Base-by-base conservation (phyloP, 2,888 invertebrate genomes). In the Scaptomyza parva region DNA sequence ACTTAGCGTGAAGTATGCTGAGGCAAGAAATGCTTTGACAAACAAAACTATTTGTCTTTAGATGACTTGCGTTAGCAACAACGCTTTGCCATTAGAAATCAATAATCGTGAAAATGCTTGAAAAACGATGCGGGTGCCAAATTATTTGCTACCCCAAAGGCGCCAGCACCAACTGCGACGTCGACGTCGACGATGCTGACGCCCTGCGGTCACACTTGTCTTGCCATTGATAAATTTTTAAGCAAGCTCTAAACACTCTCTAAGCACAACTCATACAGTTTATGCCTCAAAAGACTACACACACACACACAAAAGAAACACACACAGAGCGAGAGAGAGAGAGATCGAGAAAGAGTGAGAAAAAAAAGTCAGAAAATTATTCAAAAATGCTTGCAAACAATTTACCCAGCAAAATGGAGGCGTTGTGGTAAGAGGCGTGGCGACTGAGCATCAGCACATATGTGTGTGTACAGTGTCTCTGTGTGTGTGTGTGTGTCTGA, bases 311-410 rank as follows among this genome's bases (percentile, higher is more conserved):
- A n/a, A n/a, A n/a, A n/a, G n/a, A n/a, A 20, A 54, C 37, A 28
- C 40, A 43, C 26, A 20, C 43, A 30, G 30, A 40, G 8, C 20
- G n/a, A 58, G 2, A 41, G 8, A 1, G n/a, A 35, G 39, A 18
- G 12, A 44, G 52, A 53, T 0, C 12, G 14, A 30, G 43, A 17
- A 37, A n/a, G n/a, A n/a, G n/a, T n/a, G n/a, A n/a, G n/a, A n/a
- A 28, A 76, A 89, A 86, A 89, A 40, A 40, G 51, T 22, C 47
- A 51, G 66, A 83, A 89, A 86, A 89, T 88, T 86, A 88, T 89
- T 88, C 88, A 88, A 84, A 89, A 89, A 88, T 82, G 83, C 88
- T 78, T 74, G 87, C 82, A 88, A 88, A 81, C 88, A 89, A 82
- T 86, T 89, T 89, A 74, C 67, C 71, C 65, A 70, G 70, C 18